Evolutionary conservation across 2,888 invertebrate species (phyloP).

Genomic region (Tipula lateralis): DNA sequence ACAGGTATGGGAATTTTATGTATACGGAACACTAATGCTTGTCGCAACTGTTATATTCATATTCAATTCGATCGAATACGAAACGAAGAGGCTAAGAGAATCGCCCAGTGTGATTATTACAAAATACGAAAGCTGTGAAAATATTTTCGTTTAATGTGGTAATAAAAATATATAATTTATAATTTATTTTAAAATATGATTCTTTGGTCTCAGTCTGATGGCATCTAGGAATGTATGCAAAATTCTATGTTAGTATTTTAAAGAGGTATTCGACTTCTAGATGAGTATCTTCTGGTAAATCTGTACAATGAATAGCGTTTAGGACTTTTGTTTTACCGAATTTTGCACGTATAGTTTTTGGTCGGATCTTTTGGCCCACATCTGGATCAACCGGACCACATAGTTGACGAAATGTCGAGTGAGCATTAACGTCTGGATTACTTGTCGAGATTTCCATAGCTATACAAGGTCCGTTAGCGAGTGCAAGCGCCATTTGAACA

Average conservation of each 20-base stretch:
- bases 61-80: neutral
- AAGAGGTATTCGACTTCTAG: constrained; percentile 80
- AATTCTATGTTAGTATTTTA: constrained; percentile 55
- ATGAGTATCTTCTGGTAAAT: constrained; percentile 79
- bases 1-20: constrained; percentile 44
- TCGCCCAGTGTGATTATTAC: neutral
- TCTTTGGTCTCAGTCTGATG: neutral
- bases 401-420: constrained; percentile 71
- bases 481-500: constrained; percentile 75
- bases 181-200: neutral
- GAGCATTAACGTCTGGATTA: constrained; percentile 56
- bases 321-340: constrained; percentile 76
- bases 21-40: constrained; percentile 46
- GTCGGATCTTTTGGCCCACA: constrained; percentile 77
- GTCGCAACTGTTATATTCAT: constrained; percentile 43
- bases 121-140: constrained; percentile 5
- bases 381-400: constrained; percentile 91
- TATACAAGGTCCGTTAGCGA: constrained; percentile 79
- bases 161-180: neutral
- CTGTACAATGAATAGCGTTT: constrained; percentile 92
- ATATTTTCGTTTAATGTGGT: neutral
- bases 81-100: neutral
- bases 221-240: neutral
- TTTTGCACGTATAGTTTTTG: constrained; percentile 75
- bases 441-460: constrained; percentile 76